A percentile compares a stretch with the other conserved stretches of the same genome.
phyloP scores from a whole-genome alignment of 2,113 vertebrate species.

The Edolisoma coerulescens region DNA sequence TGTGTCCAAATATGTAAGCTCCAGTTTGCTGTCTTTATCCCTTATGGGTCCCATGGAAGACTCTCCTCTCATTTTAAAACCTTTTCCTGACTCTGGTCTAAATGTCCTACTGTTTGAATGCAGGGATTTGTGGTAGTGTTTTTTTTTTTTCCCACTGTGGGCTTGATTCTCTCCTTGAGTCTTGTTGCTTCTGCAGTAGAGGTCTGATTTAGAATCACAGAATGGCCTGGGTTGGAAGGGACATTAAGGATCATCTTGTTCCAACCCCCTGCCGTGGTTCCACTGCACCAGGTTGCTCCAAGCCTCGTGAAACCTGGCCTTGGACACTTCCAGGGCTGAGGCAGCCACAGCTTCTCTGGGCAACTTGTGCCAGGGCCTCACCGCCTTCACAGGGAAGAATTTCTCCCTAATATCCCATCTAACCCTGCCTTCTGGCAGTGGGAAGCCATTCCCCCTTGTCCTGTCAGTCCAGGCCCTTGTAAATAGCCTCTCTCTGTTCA shows the following conservation, averaged over 20 bases:
- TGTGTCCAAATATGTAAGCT: not conserved
- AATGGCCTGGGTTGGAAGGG: not conserved
- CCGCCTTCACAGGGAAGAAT: not conserved
- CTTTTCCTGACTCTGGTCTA: not conserved
- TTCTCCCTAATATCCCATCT: not conserved
- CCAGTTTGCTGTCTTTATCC: not conserved
- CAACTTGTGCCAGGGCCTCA: not conserved
- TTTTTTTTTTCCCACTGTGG: not conserved
- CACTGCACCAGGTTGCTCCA: rapidly evolving
- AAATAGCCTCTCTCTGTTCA: not conserved
- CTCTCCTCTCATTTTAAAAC: not conserved
- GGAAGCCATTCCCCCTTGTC: not conserved
- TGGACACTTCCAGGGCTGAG: not conserved
- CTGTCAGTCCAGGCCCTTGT: not conserved
- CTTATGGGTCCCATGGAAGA: not conserved
- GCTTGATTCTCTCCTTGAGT: not conserved
- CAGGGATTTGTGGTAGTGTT: rapidly evolving
- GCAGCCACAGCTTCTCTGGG: not conserved
- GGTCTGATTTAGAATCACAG: not conserved
- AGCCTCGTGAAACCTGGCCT: not conserved
- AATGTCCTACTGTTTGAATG: not conserved
- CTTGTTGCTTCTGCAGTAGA: not conserved
- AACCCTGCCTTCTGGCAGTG: not conserved
- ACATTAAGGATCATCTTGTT: not conserved
- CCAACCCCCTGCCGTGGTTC: not conserved